Evolutionary conservation across 2,888 invertebrate species (phyloP).

Genomic region (Aphidoletes aphidimyza): DNA sequence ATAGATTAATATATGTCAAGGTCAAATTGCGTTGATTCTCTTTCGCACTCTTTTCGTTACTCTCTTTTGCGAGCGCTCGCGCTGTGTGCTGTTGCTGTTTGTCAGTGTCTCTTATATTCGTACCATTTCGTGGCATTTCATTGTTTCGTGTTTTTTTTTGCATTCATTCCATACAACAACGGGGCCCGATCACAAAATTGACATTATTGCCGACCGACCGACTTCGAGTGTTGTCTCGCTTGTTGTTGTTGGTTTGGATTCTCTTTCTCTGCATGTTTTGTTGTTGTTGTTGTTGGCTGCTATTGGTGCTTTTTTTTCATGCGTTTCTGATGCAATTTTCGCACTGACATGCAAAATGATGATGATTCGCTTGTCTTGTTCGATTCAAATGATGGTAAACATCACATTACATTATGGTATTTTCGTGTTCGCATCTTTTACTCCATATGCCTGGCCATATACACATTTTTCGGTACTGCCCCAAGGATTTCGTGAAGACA

Average conservation of each 20-base stretch:
- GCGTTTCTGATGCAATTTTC: constrained; percentile 19
- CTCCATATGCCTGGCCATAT: too few relatives aligned
- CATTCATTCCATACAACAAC: constrained; percentile 21
- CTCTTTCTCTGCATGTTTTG: too few relatives aligned
- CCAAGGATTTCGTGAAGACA: too few relatives aligned
- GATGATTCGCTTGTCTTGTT: constrained; percentile 3
- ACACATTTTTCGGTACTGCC: too few relatives aligned
- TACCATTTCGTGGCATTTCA: constrained; percentile 37
- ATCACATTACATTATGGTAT: background rate
- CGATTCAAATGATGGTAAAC: background rate
- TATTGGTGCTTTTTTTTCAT: background rate
- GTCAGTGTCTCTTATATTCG: constrained; percentile 9
- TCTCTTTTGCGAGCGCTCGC: background rate
- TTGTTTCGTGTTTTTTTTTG: constrained; percentile 27
- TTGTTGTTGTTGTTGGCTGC: background rate
- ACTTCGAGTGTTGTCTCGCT: too few relatives aligned
- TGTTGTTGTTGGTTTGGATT: too few relatives aligned
- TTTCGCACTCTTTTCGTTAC: constrained; percentile 48
- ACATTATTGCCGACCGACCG: too few relatives aligned
- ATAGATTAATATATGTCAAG: constrained; percentile 48
- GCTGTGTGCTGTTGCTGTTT: background rate
- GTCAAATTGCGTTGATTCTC: constrained; percentile 52
- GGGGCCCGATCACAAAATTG: background rate
- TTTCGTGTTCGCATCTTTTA: background rate
- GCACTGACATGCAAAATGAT: background rate